These are phyloP conservation scores for Drosophila santomea DNA, from an alignment of 1,140 invertebrate genomes.

Conservation along the genomic window DNA sequence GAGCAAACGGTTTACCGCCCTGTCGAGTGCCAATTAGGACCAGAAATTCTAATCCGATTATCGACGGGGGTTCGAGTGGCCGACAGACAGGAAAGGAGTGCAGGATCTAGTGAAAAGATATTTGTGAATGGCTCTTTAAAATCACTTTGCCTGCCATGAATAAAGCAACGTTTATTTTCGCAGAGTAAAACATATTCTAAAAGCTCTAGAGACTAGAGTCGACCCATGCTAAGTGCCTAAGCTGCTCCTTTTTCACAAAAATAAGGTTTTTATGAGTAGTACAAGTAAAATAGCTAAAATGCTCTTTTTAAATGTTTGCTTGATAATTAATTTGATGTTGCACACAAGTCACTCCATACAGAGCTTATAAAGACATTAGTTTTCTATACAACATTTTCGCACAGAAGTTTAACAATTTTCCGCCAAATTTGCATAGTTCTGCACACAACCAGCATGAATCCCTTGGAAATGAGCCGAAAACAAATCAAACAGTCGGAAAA, in stretches of 20 bases:
- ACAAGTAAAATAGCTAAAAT: no score
- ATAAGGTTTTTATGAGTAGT: not conserved
- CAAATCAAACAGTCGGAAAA: slow-evolving; percentile 26
- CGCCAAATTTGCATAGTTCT: not conserved
- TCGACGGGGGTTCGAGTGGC: slow-evolving; percentile 10
- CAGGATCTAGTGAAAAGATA: slow-evolving; percentile 5
- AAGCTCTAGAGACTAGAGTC: not conserved
- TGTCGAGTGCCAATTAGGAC: slow-evolving; percentile 43
- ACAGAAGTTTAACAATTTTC: not conserved
- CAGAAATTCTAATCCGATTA: slow-evolving; percentile 46
- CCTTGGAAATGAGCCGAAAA: slow-evolving; percentile 5
- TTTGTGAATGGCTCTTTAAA: slow-evolving; percentile 2
- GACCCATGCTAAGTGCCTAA: not conserved
- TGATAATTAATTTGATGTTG: no score
- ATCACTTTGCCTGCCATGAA: slow-evolving; percentile 5
- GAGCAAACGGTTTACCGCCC: slow-evolving; percentile 7
- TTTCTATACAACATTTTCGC: no score
- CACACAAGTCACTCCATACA: no score
- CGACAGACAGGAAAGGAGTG: slow-evolving; percentile 8
- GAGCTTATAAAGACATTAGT: no score
- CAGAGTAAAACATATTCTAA: not conserved
- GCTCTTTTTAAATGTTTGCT: no score
- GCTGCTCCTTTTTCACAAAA: not conserved
- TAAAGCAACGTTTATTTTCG: not conserved
- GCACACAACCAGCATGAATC: not conserved